These are phyloP conservation scores for Dasypus novemcinctus DNA, from an alignment of 2,113 vertebrate species.

Conservation along the genomic window DNA sequence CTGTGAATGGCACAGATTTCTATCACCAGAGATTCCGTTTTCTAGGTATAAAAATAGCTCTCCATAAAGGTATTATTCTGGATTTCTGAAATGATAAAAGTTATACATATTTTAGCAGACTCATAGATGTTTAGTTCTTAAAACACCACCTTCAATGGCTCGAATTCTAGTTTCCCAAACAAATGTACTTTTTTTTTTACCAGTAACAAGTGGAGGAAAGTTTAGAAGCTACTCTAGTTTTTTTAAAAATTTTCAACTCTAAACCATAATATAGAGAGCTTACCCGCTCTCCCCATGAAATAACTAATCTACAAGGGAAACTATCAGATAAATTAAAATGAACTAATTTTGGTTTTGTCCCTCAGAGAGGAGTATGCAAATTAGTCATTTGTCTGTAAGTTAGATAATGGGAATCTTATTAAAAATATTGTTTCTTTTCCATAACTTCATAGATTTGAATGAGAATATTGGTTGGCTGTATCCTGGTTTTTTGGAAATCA, in stretches of 20 bases:
- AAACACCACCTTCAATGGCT: background rate
- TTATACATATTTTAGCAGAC: background rate
- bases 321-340: background rate
- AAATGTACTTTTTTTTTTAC: background rate
- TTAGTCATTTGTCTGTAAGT: background rate
- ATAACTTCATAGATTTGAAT: background rate
- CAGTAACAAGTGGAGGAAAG: background rate
- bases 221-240: background rate
- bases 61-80: accelerated
- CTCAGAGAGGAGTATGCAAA: background rate
- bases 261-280: background rate
- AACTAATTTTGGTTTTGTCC: background rate
- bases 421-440: background rate
- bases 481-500: background rate
- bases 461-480: no score
- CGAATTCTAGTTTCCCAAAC: background rate
- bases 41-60: accelerated
- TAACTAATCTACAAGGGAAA: background rate
- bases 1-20: accelerated
- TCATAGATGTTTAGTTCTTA: background rate
- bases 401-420: background rate
- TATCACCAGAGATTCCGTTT: background rate
- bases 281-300: background rate
- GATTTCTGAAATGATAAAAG: background rate
- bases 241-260: background rate